Evolutionary conservation across 2,797 vertebrate genomes (phyloP), one percentile per base, ranked within the genome.

Genomic region (Pygocentrus nattereri): DNA sequence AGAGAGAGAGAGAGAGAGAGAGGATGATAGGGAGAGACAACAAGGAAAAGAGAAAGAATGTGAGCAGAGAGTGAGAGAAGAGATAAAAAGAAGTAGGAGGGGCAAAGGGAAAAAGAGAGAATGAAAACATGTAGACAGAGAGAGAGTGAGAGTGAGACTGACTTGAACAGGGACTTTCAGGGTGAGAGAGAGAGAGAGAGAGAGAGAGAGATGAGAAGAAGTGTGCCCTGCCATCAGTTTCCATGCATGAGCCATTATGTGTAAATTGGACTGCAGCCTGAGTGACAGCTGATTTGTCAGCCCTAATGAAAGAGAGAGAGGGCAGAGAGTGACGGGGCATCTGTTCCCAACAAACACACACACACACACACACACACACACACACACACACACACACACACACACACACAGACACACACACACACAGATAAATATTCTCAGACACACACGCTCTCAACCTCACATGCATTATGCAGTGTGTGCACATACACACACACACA

Each of bases 221-320:
- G 59, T 69, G 81, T 88, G 90, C 90, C 87, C 86, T 92, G 88
- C 91, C 90, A 94, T 95, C 93, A 93, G 94, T 95, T 93, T 96
- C 95, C 95, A 97, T 95, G 95, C 95, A 95, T 93, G 95, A 94
- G 96, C 96, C 95, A 97, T 97, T 97, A 97, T 96, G 95, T 95
- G 95, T 94, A 96, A 96, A 96, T 96, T 96, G 96, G 95, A 96
- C 95, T 93, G 93, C 93, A 96, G 96, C 94, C 95, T 93, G 93
- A 95, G 92, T 97, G 97, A 96, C 96, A 96, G 95, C 95, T 95
- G 95, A 96, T 96, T 96, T 95, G 96, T 96, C 95, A 96, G 90
- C 88, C 85, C 90, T 94, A 94, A 94, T 95, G 95, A 94, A 93
- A 95, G 90, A 90, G 91, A 89, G 91, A 93, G 92, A 92, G 92